phyloP scores from a whole-genome alignment of 2,888 invertebrate species.

The Pheosia tremula region DNA sequence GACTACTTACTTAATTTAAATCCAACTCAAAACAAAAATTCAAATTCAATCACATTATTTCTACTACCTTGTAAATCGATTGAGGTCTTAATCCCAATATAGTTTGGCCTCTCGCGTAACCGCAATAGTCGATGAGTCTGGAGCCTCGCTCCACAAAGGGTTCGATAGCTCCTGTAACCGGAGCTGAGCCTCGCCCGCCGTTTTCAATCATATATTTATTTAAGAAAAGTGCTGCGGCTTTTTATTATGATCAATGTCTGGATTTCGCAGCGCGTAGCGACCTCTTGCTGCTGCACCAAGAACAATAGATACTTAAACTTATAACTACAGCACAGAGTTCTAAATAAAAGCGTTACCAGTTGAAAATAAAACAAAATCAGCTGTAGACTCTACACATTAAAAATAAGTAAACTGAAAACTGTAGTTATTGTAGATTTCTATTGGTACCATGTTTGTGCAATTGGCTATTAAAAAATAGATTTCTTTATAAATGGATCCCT shows the following conservation, averaged over 20 bases:
- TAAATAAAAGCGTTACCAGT: no score
- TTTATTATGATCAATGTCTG: slow-evolving; percentile 11
- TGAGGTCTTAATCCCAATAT: no score
- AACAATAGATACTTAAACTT: not conserved
- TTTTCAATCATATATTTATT: slow-evolving; percentile 16
- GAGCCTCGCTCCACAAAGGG: slow-evolving; percentile 38
- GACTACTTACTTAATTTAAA: no score
- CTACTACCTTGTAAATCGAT: not conserved
- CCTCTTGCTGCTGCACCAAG: not conserved
- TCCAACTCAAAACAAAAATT: no score
- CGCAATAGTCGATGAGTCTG: slow-evolving; percentile 10
- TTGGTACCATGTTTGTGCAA: no score
- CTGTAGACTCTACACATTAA: no score
- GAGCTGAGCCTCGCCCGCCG: slow-evolving; percentile 25
- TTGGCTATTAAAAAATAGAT: no score
- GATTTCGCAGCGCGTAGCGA: not conserved
- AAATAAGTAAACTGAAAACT: no score
- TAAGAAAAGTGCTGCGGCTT: slow-evolving; percentile 24
- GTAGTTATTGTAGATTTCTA: no score
- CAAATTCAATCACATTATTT: not conserved
- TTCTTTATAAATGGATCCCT: no score
- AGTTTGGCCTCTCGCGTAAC: slow-evolving; percentile 11
- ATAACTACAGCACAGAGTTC: no score
- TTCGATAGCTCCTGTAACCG: slow-evolving; percentile 36
- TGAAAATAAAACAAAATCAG: no score